Percentiles rank a stretch among this genome's conserved stretches.
Evolutionary conservation across 2,113 vertebrate genomes (phyloP).

Genomic region (Phrynocephalus versicolor): DNA sequence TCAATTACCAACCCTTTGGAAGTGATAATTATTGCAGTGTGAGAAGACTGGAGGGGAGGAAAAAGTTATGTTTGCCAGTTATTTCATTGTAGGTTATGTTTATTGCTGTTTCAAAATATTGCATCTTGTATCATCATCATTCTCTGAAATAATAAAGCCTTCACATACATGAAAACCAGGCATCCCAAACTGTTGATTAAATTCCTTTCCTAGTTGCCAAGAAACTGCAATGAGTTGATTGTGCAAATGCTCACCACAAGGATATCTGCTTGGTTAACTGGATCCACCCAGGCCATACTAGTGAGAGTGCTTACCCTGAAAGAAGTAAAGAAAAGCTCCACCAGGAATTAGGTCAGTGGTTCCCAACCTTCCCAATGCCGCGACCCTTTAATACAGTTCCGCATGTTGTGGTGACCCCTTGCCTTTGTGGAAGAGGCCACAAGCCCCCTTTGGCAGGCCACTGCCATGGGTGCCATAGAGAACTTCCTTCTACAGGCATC

Average conservation of each 20-base stretch:
- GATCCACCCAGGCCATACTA: too few species aligned
- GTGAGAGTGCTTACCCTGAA: too few species aligned
- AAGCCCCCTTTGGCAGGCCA: too few species aligned
- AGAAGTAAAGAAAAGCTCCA: too few species aligned
- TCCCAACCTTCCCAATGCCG: too few species aligned
- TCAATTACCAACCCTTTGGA: constrained; percentile 39
- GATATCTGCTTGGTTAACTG: too few species aligned
- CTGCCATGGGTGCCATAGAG: too few species aligned
- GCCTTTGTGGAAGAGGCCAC: too few species aligned
- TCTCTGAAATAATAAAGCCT: not conserved
- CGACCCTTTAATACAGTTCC: too few species aligned
- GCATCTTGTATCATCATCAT: not conserved
- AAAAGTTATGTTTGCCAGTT: constrained; percentile 34
- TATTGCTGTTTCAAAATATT: not conserved
- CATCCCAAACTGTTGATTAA: not conserved
- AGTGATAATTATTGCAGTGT: constrained; percentile 48
- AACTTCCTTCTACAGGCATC: too few species aligned
- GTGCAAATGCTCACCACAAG: constrained; percentile 1
- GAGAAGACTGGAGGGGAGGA: constrained; percentile 18
- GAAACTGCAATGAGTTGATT: constrained; percentile 30
- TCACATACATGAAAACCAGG: not conserved
- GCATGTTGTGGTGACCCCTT: too few species aligned
- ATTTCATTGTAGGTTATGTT: constrained; percentile 26
- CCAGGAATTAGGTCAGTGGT: too few species aligned
- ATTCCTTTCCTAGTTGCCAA: constrained; percentile 16